These are phyloP conservation scores for Phenacoccus solenopsis DNA, from an alignment of 1,140 invertebrate species.

Conservation along the genomic window DNA sequence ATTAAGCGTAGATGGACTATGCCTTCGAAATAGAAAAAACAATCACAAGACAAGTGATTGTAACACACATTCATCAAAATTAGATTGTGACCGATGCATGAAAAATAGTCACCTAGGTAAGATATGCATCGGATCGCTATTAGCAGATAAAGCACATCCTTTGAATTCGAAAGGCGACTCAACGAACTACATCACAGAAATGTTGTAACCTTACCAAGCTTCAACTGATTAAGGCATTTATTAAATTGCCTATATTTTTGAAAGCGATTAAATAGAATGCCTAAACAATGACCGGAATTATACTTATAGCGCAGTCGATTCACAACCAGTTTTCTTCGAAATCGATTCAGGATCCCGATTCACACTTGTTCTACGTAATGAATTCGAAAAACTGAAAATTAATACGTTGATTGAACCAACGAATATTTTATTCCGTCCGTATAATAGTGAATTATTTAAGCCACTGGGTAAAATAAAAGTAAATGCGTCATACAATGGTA, in stretches of 20 bases:
- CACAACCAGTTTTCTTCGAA: conserved; percentile 9
- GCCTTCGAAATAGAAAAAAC: conserved; percentile 9
- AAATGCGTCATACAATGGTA: conserved; percentile 7
- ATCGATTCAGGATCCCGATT: conserved; percentile 19
- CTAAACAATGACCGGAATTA: background rate
- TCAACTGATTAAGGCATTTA: background rate
- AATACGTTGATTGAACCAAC: conserved; percentile 7
- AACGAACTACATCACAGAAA: background rate
- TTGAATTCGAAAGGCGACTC: background rate
- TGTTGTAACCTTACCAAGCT: no score
- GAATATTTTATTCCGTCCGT: conserved; percentile 23
- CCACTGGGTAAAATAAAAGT: conserved; percentile 19
- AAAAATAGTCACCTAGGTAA: conserved; percentile 11
- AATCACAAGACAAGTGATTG: conserved; percentile 12
- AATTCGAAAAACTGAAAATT: background rate
- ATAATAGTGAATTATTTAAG: conserved; percentile 23
- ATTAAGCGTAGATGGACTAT: conserved; percentile 5
- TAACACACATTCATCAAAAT: background rate
- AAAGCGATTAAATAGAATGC: background rate
- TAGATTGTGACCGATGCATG: conserved; percentile 13
- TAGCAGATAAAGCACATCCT: background rate
- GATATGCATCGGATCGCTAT: conserved; percentile 6
- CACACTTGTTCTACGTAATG: background rate
- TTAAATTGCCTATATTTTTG: background rate
- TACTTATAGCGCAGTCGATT: background rate